Percentiles rank a stretch among this genome's conserved stretches.
Conservation (phyloP, 2,797 vertebrate genomes). For the Numenius phaeopus region DNA sequence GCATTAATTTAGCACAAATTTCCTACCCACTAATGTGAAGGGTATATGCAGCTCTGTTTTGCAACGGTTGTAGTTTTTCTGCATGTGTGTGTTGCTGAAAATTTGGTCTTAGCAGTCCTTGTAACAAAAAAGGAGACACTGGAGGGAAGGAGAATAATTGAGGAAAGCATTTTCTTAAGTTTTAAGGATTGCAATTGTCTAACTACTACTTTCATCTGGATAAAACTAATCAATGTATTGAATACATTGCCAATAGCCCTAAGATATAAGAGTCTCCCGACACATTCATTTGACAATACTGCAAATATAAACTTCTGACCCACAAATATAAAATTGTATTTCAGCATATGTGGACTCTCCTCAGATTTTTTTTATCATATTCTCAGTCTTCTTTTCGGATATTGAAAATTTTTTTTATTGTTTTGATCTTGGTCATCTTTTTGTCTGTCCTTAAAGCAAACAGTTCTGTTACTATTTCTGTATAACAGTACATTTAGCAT, state of each 20-base stretch:
- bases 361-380: neutral
- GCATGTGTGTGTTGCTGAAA: neutral
- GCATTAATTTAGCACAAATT: neutral
- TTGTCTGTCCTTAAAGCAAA: neutral
- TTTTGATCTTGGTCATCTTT: neutral
- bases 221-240: slow-evolving; percentile 5
- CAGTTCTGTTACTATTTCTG: neutral
- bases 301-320: neutral
- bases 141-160: neutral
- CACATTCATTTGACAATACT: neutral
- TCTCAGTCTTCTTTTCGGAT: neutral
- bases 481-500: neutral
- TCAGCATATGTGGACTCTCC: neutral
- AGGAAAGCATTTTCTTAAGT: neutral
- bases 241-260: neutral
- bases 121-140: neutral
- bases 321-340: neutral
- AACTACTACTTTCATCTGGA: neutral
- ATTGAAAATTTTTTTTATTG: neutral
- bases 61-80: neutral
- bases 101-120: neutral
- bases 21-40: neutral
- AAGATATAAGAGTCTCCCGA: neutral
- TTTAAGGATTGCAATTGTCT: neutral
- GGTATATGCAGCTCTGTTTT: neutral